phyloP scores from a whole-genome alignment of 1,140 invertebrate genomes.

The Drosophila tsacasi region DNA sequence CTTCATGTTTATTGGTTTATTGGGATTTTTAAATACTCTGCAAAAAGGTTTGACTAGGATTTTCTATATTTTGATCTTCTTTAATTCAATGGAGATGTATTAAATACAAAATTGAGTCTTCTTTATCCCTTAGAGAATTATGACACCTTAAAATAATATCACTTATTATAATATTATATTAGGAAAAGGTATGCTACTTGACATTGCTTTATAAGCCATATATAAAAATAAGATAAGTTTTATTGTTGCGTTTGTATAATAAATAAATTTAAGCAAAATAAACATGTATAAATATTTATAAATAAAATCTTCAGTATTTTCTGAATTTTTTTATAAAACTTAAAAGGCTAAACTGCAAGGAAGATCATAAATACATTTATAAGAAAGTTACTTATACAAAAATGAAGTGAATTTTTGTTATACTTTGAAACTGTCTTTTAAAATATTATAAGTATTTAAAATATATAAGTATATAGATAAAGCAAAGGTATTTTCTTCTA shows the following conservation, averaged over 20 bases:
- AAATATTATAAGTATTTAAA: no score
- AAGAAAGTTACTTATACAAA: no score
- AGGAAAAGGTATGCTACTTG: neutral
- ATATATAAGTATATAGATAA: no score
- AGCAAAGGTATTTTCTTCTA: no score
- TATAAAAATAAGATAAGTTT: no score
- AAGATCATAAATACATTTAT: no score
- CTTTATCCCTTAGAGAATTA: neutral
- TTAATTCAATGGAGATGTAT: neutral
- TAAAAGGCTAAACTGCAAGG: neutral
- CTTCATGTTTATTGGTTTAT: neutral
- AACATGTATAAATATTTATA: neutral
- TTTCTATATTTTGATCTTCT: neutral
- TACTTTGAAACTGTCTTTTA: no score
- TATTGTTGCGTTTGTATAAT: neutral
- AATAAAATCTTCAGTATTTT: neutral
- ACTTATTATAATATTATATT: neutral
- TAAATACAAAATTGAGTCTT: neutral
- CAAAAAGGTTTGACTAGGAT: neutral
- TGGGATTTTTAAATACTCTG: constrained; percentile 11
- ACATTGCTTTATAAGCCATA: no score
- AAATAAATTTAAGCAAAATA: neutral
- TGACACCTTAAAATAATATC: neutral
- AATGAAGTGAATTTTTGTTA: no score
- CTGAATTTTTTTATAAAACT: neutral